Percentiles rank a stretch among this genome's conserved stretches.
phyloP scores from a whole-genome alignment of 2,797 vertebrate genomes.

The Crypturellus tataupa region DNA sequence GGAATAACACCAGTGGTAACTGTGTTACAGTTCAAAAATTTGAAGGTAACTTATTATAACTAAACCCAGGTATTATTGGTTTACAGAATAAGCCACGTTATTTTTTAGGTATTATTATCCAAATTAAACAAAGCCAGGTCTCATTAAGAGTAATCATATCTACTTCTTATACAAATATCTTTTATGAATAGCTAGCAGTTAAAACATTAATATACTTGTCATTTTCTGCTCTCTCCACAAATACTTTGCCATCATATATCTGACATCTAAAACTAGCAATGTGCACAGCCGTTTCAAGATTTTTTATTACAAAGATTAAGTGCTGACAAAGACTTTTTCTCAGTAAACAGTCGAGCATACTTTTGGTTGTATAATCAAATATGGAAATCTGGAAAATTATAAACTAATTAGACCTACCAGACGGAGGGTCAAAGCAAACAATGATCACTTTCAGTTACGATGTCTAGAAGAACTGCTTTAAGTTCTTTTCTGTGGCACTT shows the following conservation, averaged over 20 bases:
- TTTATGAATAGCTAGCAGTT: slow-evolving; percentile 44
- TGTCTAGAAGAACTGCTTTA: background rate
- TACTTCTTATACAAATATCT: background rate
- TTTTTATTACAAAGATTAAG: background rate
- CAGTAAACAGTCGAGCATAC: background rate
- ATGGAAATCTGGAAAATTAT: slow-evolving; percentile 31
- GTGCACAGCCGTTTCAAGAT: background rate
- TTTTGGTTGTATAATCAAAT: background rate
- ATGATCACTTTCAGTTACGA: background rate
- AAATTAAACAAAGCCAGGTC: background rate
- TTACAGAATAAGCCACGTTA: slow-evolving; percentile 17
- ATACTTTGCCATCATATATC: background rate
- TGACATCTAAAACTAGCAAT: slow-evolving; percentile 25
- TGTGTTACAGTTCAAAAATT: background rate
- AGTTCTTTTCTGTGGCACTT: background rate
- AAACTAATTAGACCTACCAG: slow-evolving; percentile 34
- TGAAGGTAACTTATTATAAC: background rate
- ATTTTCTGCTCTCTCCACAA: slow-evolving; percentile 29
- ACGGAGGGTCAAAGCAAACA: slow-evolving; percentile 43
- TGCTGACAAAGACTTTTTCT: background rate
- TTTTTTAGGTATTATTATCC: background rate
- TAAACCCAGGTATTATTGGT: background rate
- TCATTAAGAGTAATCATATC: background rate
- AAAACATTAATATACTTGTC: slow-evolving; percentile 21
- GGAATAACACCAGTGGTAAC: background rate